These are phyloP conservation scores for Poeciliopsis retropinna DNA, from an alignment of 2,113 vertebrate genomes.

Conservation along the genomic window DNA sequence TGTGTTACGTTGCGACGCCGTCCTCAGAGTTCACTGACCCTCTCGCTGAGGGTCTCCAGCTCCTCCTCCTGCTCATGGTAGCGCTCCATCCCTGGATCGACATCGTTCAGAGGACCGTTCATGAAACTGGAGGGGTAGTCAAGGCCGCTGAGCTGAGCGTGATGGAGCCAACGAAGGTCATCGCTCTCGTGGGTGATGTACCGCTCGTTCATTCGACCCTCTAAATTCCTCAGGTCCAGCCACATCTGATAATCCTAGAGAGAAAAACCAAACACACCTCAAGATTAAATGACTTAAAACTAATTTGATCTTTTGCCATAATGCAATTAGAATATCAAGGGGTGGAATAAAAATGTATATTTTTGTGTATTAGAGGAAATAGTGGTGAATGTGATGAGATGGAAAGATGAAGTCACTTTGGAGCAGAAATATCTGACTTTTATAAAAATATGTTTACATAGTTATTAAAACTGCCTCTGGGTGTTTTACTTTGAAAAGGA, in stretches of 20 bases:
- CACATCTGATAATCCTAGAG: slow-evolving; percentile 96
- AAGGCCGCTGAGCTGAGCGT: slow-evolving; percentile 87
- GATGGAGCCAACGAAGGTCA: slow-evolving; percentile 92
- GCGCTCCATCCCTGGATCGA: slow-evolving; percentile 76
- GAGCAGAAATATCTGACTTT: too few species aligned
- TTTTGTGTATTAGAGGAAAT: background rate
- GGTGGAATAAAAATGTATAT: background rate
- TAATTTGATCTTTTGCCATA: background rate
- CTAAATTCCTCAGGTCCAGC: slow-evolving; percentile 93
- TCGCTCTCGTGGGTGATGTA: slow-evolving; percentile 98
- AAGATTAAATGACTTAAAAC: background rate
- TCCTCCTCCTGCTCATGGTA: slow-evolving; percentile 88
- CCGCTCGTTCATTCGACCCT: slow-evolving; percentile 90
- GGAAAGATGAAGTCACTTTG: background rate
- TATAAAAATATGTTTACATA: too few species aligned
- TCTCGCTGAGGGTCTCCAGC: slow-evolving; percentile 92
- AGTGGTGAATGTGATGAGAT: background rate
- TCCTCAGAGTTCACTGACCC: slow-evolving; percentile 93
- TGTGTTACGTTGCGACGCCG: background rate
- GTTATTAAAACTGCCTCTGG: too few species aligned
- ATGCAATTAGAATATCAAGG: background rate
- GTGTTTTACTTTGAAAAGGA: too few species aligned
- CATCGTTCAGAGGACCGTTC: slow-evolving; percentile 68
- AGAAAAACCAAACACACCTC: background rate
- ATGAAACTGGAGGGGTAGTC: slow-evolving; percentile 87